Evolutionary conservation across 2,888 invertebrate species (phyloP), one percentile per base, ranked within the genome.

Genomic region (Molanna angustata): DNA sequence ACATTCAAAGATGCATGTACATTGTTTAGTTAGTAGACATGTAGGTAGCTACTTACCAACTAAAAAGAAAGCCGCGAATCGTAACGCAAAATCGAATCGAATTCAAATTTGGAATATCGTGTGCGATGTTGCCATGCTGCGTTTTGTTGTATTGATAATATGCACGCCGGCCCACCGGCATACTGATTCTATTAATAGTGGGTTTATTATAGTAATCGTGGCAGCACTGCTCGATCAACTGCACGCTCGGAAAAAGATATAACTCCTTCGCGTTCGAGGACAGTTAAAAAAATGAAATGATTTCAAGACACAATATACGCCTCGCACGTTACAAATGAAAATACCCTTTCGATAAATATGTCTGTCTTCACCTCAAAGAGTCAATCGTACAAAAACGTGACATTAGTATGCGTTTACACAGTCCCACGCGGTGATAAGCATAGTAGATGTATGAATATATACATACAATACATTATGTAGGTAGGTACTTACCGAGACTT

Each of bases 141-240:
- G 42, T n/a, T n/a, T n/a, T n/a, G n/a, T n/a, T n/a, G n/a, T n/a
- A n/a, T n/a, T n/a, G n/a, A 18, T 46, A 17, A 40, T 18, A 37
- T 40, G 40, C 40, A 31, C 39, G 51, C 51, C 56, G 43, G 50
- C 56, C 49, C 49, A 49, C 57, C 51, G 49, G 49, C 57, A 16
- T 18, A 22, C 51, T 21, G 35, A 46, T 37, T 33, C 57, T 57
- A 57, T 46, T 51, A 51, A 54, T 57, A 57, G 54, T 42, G 18
- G 51, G 54, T 49, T 54, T 54, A 52, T 52, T 52, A 44, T 52
- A 33, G 41, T 52, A 35, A n/a, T 33, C 14, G 21, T 47, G 46
- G 47, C 52, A 47, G 47, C 42, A 33, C 47, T 33, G 47, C 33
- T 41, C 52, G 47, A 42, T 47, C 22, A 33, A 42, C 22, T 35